Evolutionary conservation across 1,140 invertebrate species (phyloP).

Genomic region (Atta cephalotes): DNA sequence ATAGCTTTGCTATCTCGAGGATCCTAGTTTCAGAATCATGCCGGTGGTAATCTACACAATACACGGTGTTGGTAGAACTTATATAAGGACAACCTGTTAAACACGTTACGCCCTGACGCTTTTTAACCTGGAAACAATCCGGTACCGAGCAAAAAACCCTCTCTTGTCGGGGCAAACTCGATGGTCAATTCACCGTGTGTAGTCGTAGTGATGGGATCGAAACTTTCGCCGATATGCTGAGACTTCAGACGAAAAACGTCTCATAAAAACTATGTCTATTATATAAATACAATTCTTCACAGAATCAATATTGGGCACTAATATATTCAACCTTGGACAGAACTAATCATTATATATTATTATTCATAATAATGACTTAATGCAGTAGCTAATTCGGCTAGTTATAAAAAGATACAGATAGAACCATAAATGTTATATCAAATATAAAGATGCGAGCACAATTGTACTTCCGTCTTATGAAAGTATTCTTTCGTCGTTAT

Average conservation of each 20-base stretch:
- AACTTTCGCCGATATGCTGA: conserved; percentile 25
- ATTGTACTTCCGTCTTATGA: not conserved
- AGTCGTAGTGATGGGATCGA: conserved; percentile 38
- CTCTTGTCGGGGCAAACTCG: not conserved
- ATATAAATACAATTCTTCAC: not conserved
- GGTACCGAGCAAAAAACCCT: conserved; percentile 49
- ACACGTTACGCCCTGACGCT: conserved; percentile 45
- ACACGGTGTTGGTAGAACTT: conserved; percentile 28
- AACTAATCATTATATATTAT: not conserved
- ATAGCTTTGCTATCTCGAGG: not conserved
- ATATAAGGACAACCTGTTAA: conserved; percentile 65
- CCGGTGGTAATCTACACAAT: not conserved
- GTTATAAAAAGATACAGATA: not conserved
- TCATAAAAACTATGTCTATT: conserved; percentile 11
- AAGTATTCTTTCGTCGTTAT: not conserved
- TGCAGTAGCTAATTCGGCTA: not conserved
- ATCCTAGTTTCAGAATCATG: not conserved
- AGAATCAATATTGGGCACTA: not conserved
- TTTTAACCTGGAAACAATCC: conserved; percentile 65
- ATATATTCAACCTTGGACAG: not conserved
- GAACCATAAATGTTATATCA: not conserved
- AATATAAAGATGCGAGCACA: not conserved
- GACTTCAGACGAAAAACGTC: not conserved
- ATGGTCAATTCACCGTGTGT: not conserved
- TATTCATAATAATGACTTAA: not conserved